phyloP scores from a whole-genome alignment of 2,888 invertebrate genomes.

The Cinara cedri region DNA sequence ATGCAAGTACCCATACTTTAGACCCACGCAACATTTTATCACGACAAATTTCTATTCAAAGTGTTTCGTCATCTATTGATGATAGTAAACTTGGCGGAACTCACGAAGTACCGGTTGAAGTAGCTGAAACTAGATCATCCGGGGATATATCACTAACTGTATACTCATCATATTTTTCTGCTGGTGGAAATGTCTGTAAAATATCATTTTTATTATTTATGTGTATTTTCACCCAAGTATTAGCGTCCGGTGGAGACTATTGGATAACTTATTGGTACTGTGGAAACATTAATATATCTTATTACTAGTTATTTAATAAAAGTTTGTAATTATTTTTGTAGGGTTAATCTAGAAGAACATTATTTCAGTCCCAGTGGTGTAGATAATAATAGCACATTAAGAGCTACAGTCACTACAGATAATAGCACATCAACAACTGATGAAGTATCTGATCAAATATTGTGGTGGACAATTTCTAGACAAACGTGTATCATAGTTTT shows the following conservation, averaged over 20 bases:
- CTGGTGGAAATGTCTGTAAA: conserved; percentile 73
- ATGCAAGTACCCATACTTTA: conserved; percentile 52
- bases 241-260: conserved; percentile 73
- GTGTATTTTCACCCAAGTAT: conserved; percentile 69
- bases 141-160: conserved; percentile 71
- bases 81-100: conserved; percentile 52
- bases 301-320: no score
- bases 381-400: background rate
- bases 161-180: conserved; percentile 74
- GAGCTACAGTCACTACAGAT: background rate
- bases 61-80: conserved; percentile 60
- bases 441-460: background rate
- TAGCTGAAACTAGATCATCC: conserved; percentile 69
- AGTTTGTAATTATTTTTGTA: no score
- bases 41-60: conserved; percentile 60
- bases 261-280: conserved; percentile 77
- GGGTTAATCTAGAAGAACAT: conserved; percentile 65
- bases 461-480: conserved; percentile 31
- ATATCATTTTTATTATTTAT: conserved; percentile 69
- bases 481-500: conserved; percentile 68
- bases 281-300: background rate
- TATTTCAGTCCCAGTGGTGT: conserved; percentile 41
- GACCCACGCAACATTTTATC: conserved; percentile 31
- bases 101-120: conserved; percentile 58
- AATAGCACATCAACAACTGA: background rate